Evolutionary conservation across 2,888 invertebrate species (phyloP).

Genomic region (Morpho deidamia): DNA sequence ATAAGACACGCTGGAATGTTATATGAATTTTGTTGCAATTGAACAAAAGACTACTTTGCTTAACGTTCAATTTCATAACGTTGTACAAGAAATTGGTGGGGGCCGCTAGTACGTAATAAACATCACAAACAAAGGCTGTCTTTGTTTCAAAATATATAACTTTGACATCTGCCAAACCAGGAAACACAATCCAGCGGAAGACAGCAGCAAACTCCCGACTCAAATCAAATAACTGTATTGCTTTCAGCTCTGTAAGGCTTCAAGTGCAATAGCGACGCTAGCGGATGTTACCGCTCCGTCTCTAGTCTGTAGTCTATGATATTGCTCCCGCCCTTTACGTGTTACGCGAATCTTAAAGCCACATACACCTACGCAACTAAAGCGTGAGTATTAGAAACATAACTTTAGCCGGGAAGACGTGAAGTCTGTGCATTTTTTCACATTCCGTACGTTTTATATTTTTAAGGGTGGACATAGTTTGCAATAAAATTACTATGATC

Average conservation of each 20-base stretch:
- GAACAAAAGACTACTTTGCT: too few relatives aligned
- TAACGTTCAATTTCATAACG: too few relatives aligned
- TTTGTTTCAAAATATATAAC: constrained; percentile 75
- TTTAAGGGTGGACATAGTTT: too few relatives aligned
- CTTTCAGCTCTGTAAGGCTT: constrained; percentile 77
- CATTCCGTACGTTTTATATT: constrained; percentile 13
- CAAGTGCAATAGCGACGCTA: constrained; percentile 74
- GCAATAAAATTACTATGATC: too few relatives aligned
- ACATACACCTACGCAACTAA: constrained; percentile 11
- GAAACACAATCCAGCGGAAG: constrained; percentile 74
- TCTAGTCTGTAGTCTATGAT: constrained; percentile 74
- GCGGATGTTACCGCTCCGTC: constrained; percentile 70
- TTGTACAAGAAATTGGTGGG: too few relatives aligned
- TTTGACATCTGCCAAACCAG: constrained; percentile 77
- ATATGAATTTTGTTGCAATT: too few relatives aligned
- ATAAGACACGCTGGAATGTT: too few relatives aligned
- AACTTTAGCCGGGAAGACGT: not conserved
- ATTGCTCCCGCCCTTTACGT: constrained; percentile 77
- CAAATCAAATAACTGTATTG: constrained; percentile 79
- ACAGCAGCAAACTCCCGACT: constrained; percentile 71
- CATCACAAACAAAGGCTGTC: constrained; percentile 58
- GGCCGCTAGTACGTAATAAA: constrained; percentile 42
- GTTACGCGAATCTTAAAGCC: constrained; percentile 56
- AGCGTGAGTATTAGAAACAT: constrained; percentile 1
- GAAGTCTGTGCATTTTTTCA: not conserved